Evolutionary conservation across 2,113 vertebrate species (phyloP).

Genomic region (Ciconia stormi): DNA sequence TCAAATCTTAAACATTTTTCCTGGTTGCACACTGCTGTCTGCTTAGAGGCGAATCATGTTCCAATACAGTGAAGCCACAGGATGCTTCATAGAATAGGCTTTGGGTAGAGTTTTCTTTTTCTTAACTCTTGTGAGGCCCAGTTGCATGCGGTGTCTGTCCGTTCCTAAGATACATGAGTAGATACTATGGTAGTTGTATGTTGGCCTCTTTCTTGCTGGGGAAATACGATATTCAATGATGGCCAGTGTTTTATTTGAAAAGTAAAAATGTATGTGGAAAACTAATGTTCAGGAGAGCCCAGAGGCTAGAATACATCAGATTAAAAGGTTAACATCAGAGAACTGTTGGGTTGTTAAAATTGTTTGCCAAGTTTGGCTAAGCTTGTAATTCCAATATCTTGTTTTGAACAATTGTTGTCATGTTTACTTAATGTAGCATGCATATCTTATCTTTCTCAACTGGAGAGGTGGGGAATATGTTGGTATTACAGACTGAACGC

Average conservation of each 20-base stretch:
- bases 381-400: neutral
- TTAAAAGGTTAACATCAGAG: neutral
- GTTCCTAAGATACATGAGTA: neutral
- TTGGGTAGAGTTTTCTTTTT: neutral
- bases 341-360: neutral
- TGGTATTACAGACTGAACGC: neutral
- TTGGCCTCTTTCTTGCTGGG: neutral
- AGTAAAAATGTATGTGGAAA: neutral
- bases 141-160: neutral
- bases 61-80: neutral
- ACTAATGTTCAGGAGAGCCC: neutral
- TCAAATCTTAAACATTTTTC: neutral
- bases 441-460: neutral
- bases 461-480: neutral
- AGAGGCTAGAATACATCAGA: neutral
- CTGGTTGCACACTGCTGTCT: neutral
- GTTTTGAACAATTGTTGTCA: neutral
- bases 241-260: neutral
- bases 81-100: neutral
- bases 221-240: neutral
- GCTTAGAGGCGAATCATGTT: neutral
- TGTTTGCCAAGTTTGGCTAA: neutral
- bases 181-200: neutral
- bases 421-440: neutral
- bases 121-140: neutral